Conservation (phyloP, 2,888 invertebrate species). For the Apocheima hispidaria region DNA sequence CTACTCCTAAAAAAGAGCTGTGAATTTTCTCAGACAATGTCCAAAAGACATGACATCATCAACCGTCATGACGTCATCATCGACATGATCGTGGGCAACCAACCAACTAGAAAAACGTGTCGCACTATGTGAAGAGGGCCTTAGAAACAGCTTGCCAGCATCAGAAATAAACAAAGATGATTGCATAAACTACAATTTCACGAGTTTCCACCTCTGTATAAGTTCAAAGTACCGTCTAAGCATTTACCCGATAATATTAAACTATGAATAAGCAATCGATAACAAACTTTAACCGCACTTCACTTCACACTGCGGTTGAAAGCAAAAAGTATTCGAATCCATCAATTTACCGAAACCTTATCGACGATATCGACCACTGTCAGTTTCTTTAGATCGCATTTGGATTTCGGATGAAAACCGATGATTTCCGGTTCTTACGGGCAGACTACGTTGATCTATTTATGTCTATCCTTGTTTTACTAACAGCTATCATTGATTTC, state of each 20-base stretch:
- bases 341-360: conserved; percentile 6
- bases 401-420: background rate
- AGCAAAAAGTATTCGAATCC: conserved; percentile 39
- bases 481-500: background rate
- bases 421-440: background rate
- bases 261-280: conserved; percentile 40
- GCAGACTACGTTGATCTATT: background rate
- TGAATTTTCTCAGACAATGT: background rate
- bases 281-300: conserved; percentile 43
- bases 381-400: conserved; percentile 16
- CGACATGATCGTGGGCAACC: no score
- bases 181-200: background rate
- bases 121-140: background rate
- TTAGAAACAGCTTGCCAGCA: background rate
- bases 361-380: conserved; percentile 22
- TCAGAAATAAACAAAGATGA: background rate
- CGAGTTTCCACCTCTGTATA: background rate
- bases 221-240: background rate
- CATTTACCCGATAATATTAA: conserved; percentile 16
- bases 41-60: no score
- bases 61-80: no score
- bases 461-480: no score
- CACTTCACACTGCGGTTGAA: conserved; percentile 42
- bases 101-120: background rate
- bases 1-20: background rate